Evolutionary conservation across 2,113 vertebrate species (phyloP), one percentile per base, ranked within the genome.

Genomic region (Vombatus ursinus): DNA sequence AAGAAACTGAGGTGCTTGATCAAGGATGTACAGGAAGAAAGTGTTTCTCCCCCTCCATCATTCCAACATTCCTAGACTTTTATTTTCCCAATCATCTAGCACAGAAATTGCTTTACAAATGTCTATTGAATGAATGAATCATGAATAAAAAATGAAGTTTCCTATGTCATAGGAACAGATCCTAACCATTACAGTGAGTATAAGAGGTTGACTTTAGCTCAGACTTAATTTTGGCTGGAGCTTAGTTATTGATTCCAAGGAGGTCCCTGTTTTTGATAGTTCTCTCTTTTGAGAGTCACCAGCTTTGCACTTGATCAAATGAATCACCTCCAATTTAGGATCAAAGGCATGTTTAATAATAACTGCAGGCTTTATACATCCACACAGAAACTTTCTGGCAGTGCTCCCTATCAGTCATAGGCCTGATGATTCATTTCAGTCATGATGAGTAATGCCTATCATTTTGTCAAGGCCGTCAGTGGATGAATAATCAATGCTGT

Each of bases 361-460:
- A 98, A 92, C 93, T 94, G 90, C 77, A 97, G 96, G 91, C 93
- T 94, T 98, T 94, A 92, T 97, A 84, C 93, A 28, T 98, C 97
- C 91, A 94, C 31, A 94, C 23, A 96, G 97, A 98, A 95, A 97
- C 96, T 97, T 96, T 96, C 94, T 97, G 90, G 68, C 57, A 96
- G 91, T 49, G 50, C 14, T 97, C 93, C 97, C 96, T 92, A 97
- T 98, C 97, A 96, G 96, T 97, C 98, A 98, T 90, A 97, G 94
- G 96, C 47, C 53, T 93, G 97, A 95, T 98, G 97, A 98, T 95
- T 98, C 98, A 96, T 96, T 97, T 98, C 97, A 98, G 96, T 98
- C 77, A 90, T 97, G 97, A 95, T 97, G 97, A 98, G 96, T 97
- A 98, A 98, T 52, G 97, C 95, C 96, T 98, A 95, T 98, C 97